A percentile compares a stretch with the other conserved stretches of the same genome.
phyloP scores from a whole-genome alignment of 2,888 invertebrate species.

The Chrysolina haemoptera region DNA sequence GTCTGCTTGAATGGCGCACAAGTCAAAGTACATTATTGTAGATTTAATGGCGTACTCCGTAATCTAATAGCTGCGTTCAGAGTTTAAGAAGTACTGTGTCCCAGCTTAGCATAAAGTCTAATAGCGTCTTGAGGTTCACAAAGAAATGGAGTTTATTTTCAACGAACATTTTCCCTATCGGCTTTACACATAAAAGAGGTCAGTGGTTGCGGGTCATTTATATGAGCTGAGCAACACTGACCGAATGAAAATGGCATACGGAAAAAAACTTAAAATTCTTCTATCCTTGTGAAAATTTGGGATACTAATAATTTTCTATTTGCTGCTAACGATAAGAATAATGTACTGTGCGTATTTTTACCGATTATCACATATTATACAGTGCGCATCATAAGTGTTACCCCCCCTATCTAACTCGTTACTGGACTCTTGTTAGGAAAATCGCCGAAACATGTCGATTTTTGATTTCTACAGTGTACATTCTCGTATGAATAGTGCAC shows the following conservation, averaged over 20 bases:
- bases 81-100: slow-evolving; percentile 5
- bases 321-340: neutral
- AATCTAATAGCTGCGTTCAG: slow-evolving; percentile 30
- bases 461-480: no score
- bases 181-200: slow-evolving; percentile 6
- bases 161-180: slow-evolving; percentile 19
- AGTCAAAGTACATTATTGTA: slow-evolving; percentile 32
- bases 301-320: neutral
- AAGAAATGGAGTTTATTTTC: slow-evolving; percentile 17
- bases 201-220: slow-evolving; percentile 21
- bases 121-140: slow-evolving; percentile 24
- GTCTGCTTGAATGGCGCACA: neutral
- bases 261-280: neutral
- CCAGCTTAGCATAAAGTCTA: slow-evolving; percentile 24
- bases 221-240: slow-evolving; percentile 12
- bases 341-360: neutral
- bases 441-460: no score
- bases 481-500: no score
- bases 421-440: no score
- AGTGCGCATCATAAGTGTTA: no score
- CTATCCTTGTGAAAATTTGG: neutral
- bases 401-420: no score
- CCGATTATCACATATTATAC: neutral
- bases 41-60: slow-evolving; percentile 35
- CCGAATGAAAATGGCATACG: neutral